Base-by-base conservation (phyloP, 2,888 invertebrate species). In the Tribolium freemani region DNA sequence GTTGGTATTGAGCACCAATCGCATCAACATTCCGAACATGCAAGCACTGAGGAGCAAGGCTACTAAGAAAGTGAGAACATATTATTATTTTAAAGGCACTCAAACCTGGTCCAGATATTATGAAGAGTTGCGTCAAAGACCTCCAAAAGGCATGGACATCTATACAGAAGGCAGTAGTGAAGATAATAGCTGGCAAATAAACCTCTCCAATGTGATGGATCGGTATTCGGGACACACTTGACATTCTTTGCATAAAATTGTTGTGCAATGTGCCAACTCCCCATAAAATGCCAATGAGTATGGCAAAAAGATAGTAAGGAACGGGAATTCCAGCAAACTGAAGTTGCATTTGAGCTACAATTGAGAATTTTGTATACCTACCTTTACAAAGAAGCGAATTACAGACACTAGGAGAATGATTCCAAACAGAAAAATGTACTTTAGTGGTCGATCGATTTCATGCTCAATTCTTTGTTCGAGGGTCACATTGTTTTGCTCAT, bases 141-240 rank as follows among this genome's bases (percentile, higher is more conserved):
- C 48, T 56, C 11, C 11, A 9, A 21, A 67, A 67, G 0, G 67
- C 67, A 13, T 67, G 67, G 3, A 48, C 30, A 53, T 67, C 67
- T 1, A 67, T 11, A 26, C 48, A 57, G 10, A 67, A 67, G 5
- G 57, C 46, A 6, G 30, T 48, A 2, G n/a, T 21, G 31, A 57
- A 67, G 9, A 67, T 20, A 5, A 67, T 6, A 13, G 48, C 48
- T 48, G 48, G 48, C 6, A 48, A 8, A 16, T 48, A 48, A 11
- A 48, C 10, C 2, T 48, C 16, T 48, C 5, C 3, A 1, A 48
- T 13, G 10, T 16, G 6, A 6, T 11, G 13, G 16, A 48, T 6
- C 11, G 10, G 8, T 11, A 48, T 13, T 6, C 5, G 11, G 11
- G 48, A 0, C 3, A 13, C 11, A 13, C n/a, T 48, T 11, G 16